A percentile compares a stretch with the other conserved stretches of the same genome.
phyloP scores from a whole-genome alignment of 2,888 invertebrate genomes.

The Acleris literana region DNA sequence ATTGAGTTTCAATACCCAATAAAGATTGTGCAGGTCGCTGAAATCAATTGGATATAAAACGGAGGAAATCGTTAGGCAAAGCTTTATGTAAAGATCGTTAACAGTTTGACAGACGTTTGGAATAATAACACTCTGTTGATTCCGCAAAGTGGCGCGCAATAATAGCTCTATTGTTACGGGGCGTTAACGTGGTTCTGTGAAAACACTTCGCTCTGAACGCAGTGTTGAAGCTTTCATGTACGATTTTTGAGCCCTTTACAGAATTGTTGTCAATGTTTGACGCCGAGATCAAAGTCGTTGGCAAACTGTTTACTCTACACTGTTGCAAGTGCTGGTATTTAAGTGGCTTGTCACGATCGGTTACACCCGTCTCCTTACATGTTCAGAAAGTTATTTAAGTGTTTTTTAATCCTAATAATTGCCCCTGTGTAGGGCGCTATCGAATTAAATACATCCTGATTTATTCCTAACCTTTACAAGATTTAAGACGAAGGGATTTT shows the following conservation, averaged over 20 bases:
- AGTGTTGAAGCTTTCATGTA: constrained; percentile 23
- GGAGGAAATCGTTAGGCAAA: constrained; percentile 50
- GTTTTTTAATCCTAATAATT: too few species aligned
- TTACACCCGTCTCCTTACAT: too few species aligned
- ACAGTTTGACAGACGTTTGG: constrained; percentile 60
- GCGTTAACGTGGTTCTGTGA: constrained; percentile 25
- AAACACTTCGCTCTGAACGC: constrained; percentile 25
- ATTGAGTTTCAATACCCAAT: constrained; percentile 76
- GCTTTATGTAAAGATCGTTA: constrained; percentile 39
- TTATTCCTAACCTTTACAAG: too few species aligned
- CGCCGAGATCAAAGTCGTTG: constrained; percentile 17
- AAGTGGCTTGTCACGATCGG: background rate
- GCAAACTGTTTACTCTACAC: constrained; percentile 1
- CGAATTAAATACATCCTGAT: too few species aligned
- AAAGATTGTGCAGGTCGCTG: constrained; percentile 45
- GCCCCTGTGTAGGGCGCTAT: too few species aligned
- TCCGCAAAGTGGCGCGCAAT: constrained; percentile 27
- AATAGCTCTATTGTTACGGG: constrained; percentile 29
- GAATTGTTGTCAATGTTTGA: constrained; percentile 17
- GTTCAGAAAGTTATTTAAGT: too few species aligned
- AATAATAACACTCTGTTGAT: constrained; percentile 55
- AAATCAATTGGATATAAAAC: constrained; percentile 52
- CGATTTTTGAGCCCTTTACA: constrained; percentile 10
- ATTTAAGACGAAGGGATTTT: too few species aligned
- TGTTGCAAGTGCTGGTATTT: constrained; percentile 6